Conservation (phyloP, 2,888 invertebrate genomes). For the Isoperla grammatica region DNA sequence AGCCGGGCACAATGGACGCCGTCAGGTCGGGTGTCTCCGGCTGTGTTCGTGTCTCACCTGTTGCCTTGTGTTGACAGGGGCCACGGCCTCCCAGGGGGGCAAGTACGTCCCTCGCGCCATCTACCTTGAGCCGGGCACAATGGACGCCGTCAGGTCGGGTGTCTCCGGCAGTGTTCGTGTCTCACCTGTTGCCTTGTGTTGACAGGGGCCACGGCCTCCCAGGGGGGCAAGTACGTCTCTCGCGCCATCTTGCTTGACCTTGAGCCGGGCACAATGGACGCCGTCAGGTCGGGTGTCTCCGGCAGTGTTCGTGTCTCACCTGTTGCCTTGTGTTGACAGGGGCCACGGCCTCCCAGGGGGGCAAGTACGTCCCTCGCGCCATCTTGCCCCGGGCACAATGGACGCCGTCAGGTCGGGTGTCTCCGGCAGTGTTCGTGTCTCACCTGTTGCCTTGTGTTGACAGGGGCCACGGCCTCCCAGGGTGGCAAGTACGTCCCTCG, state of each 20-base stretch:
- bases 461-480: conserved; percentile 37
- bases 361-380: conserved; percentile 73
- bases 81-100: no score
- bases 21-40: no score
- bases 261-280: conserved; percentile 85
- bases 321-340: no score
- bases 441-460: no score
- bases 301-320: no score
- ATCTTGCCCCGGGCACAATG: conserved; percentile 78
- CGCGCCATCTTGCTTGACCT: conserved; percentile 67
- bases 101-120: conserved; percentile 76
- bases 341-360: no score
- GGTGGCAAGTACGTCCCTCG: conserved; percentile 93
- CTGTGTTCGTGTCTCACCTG: no score
- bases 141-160: conserved; percentile 86
- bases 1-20: no score
- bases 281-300: conserved; percentile 76
- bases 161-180: conserved; percentile 82
- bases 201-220: no score
- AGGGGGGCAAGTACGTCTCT: conserved; percentile 72
- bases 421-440: no score
- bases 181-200: no score
- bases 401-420: conserved; percentile 81
- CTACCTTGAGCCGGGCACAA: conserved; percentile 72
- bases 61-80: no score